Evolutionary conservation across 2,797 vertebrate species (phyloP), one percentile per base, ranked within the genome.

Genomic region (Acestrorhynchus altus): DNA sequence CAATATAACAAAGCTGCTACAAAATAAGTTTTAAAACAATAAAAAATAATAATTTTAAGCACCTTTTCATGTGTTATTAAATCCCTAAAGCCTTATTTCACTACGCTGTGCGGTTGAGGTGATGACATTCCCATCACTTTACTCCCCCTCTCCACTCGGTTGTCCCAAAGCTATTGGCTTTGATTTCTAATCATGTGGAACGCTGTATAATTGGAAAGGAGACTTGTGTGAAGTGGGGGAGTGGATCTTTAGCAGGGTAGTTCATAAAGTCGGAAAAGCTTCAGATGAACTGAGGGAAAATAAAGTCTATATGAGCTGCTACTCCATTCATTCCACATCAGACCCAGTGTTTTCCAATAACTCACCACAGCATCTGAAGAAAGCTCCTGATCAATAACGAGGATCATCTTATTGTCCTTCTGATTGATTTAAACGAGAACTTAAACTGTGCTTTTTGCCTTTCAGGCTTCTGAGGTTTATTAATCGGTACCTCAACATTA

Each of bases 181-280:
- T 31, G 24, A 44, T 24, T 24, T 49, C 56, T 46, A 47, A 59
- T 24, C 18, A 20, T 73, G n/a, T 5, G n/a, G 44, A 61, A 49
- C 28, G 42, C 12, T 40, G 4, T 39, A 24, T 52, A 74, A 74
- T 26, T 31, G 39, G 72, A 52, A 5, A 2, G 44, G 72, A 63
- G 72, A 73, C 51, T 63, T 51, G 59, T 73, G 42, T 61, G 28
- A 73, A 61, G 16, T 5, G 9, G 11, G 1, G 1, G 59, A 28
- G 72, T 74, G 28, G 51, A 51, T 74, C 20, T 24, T 24, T 56
- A 26, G 6, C 56, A 72, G 57, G n/a, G 54, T 8, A 31, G 26
- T 51, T 60, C 28, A 51, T 63, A 74, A 74, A 31, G n/a, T 47
- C 44, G 31, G 18, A 72, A 4, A 60, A 42, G 46, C 26, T 42